These are phyloP conservation scores for Mixornis gularis DNA, from an alignment of 2,113 vertebrate species.

Conservation along the genomic window DNA sequence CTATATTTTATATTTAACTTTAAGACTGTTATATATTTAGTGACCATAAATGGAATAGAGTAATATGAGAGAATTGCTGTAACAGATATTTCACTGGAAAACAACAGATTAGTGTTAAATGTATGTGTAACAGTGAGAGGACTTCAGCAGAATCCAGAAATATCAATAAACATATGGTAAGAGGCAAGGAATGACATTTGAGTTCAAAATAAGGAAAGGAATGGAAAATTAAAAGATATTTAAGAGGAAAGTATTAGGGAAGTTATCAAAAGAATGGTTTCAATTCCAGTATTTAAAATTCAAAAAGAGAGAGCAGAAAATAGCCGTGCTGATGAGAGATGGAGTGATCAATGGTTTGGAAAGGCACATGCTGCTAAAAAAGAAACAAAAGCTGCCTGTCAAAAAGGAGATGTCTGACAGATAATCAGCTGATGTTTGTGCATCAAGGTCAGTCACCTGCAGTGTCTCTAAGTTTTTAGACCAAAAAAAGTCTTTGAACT, in stretches of 20 bases:
- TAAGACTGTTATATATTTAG: background rate
- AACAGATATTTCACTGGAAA: background rate
- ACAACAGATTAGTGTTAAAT: background rate
- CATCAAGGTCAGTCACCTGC: background rate
- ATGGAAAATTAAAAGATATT: background rate
- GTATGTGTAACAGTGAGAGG: background rate
- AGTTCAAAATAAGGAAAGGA: background rate
- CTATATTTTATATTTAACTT: background rate
- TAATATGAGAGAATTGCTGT: background rate
- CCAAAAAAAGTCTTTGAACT: background rate
- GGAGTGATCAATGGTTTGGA: background rate
- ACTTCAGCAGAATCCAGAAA: background rate
- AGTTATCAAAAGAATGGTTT: background rate
- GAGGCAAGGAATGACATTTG: background rate
- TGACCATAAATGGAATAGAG: background rate
- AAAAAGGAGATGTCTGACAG: background rate
- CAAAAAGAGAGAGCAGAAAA: background rate
- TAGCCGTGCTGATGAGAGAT: background rate
- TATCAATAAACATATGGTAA: background rate
- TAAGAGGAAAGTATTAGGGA: background rate
- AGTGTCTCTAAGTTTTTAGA: background rate
- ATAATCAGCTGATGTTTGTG: background rate
- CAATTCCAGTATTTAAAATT: background rate
- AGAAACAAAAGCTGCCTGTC: background rate
- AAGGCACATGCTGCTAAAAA: background rate